Evolutionary conservation across 2,113 vertebrate genomes (phyloP).

Genomic region (Poecilia latipinna): DNA sequence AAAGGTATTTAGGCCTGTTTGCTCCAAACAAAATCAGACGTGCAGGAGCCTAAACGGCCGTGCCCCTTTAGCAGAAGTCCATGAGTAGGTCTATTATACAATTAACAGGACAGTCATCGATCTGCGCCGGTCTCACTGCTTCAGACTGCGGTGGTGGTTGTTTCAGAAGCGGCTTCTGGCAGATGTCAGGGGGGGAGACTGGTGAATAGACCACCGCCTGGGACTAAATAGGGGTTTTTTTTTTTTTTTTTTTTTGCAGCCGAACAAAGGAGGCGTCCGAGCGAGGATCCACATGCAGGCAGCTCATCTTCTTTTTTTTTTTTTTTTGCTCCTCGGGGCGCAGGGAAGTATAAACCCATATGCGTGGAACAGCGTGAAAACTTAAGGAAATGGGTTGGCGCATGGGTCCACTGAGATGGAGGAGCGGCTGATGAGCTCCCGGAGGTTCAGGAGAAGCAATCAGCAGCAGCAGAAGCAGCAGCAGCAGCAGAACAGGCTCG

Average conservation of each 20-base stretch:
- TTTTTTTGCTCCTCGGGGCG: constrained; percentile 57
- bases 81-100: constrained; percentile 75
- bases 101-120: constrained; percentile 77
- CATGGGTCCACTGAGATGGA: constrained; percentile 56
- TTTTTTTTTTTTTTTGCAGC: constrained; percentile 47
- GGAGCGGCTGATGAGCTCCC: constrained; percentile 48
- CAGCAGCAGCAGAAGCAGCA: constrained; percentile 49
- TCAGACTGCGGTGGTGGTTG: constrained; percentile 53
- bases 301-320: constrained; percentile 61
- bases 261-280: constrained; percentile 89
- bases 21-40: constrained; percentile 84
- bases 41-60: constrained; percentile 72
- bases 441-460: constrained; percentile 60
- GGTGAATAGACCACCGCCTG: constrained; percentile 77
- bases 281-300: constrained; percentile 76
- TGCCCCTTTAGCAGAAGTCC: constrained; percentile 70
- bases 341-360: constrained; percentile 43
- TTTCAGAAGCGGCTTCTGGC: constrained; percentile 80
- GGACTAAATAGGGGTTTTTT: constrained; percentile 67
- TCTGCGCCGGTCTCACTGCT: constrained; percentile 53
- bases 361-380: constrained; percentile 64
- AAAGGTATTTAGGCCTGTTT: constrained; percentile 89
- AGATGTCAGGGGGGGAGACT: constrained; percentile 83
- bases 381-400: constrained; percentile 56
- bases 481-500: constrained; percentile 28